Evolutionary conservation across 2,797 vertebrate genomes (phyloP).

Genomic region (Neostethus bicornis): DNA sequence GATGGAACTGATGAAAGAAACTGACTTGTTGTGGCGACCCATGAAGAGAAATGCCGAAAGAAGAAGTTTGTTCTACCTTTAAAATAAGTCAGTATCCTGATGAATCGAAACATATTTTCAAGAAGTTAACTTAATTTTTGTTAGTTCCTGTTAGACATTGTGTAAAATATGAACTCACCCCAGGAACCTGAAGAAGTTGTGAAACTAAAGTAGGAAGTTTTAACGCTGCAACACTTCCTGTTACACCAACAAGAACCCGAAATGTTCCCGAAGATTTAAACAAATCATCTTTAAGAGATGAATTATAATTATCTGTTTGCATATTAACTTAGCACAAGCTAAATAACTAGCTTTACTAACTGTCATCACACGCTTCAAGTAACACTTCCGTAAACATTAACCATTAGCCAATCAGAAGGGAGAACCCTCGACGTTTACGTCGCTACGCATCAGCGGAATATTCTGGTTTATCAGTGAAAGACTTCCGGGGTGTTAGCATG

Average conservation of each 20-base stretch:
- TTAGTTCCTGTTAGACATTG: background rate
- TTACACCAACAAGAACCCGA: slow-evolving; percentile 87
- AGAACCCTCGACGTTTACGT: slow-evolving; percentile 34
- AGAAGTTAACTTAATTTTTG: too few relatives aligned
- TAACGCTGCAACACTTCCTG: slow-evolving; percentile 92
- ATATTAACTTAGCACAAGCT: slow-evolving; percentile 29
- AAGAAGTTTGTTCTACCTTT: too few relatives aligned
- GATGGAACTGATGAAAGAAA: too few relatives aligned
- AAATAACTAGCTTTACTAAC: background rate
- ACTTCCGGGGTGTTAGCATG: slow-evolving; percentile 17
- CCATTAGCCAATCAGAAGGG: slow-evolving; percentile 51
- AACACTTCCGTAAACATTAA: slow-evolving; percentile 66
- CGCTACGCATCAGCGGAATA: slow-evolving; percentile 43
- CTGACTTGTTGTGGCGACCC: too few relatives aligned
- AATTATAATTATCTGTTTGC: slow-evolving; percentile 44
- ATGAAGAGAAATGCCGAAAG: too few relatives aligned
- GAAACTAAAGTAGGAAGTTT: slow-evolving; percentile 87
- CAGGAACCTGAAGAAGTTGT: slow-evolving; percentile 83
- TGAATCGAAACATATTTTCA: too few relatives aligned
- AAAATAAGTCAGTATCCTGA: too few relatives aligned
- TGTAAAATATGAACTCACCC: slow-evolving; percentile 81
- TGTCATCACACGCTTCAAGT: fast-evolving
- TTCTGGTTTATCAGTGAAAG: slow-evolving; percentile 50
- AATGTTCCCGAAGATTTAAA: slow-evolving; percentile 41
- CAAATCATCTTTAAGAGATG: slow-evolving; percentile 27